Conservation (phyloP, 2,888 invertebrate genomes). For the Melangyna quadrimaculata region DNA sequence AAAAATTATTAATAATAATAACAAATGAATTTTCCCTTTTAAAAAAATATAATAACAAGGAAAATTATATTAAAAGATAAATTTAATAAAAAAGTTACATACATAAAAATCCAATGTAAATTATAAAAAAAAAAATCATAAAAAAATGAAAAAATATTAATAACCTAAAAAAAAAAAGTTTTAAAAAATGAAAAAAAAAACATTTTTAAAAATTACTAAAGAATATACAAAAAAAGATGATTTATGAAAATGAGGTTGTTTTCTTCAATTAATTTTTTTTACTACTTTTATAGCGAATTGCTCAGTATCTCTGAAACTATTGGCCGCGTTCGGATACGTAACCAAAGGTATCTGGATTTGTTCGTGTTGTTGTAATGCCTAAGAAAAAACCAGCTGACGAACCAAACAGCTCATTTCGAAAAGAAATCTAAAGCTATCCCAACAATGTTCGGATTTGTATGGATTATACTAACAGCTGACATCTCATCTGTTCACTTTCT, state of each 20-base stretch:
- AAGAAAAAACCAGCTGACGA: no score
- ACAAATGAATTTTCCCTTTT: constrained; percentile 46
- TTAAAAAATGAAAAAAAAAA: constrained; percentile 61
- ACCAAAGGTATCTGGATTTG: no score
- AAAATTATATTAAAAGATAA: constrained; percentile 40
- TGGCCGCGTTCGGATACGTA: no score
- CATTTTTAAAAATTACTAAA: constrained; percentile 71
- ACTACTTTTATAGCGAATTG: background rate
- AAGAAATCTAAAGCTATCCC: no score
- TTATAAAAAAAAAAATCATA: constrained; percentile 61
- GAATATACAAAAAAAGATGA: constrained; percentile 69
- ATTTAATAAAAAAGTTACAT: constrained; percentile 55
- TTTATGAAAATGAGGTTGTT: constrained; percentile 56
- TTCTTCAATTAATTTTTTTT: background rate
- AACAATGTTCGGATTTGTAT: no score
- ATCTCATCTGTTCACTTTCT: no score
- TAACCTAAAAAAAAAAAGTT: constrained; percentile 62
- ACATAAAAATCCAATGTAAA: constrained; percentile 71
- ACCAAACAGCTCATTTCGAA: no score
- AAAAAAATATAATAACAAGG: constrained; percentile 40
- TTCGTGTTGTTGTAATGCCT: no score
- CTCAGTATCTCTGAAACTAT: no score
- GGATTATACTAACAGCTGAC: no score
- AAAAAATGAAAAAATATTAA: constrained; percentile 64
- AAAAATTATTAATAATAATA: constrained; percentile 30